phyloP scores from a whole-genome alignment of 2,113 vertebrate genomes.

The Myotis lucifugus region DNA sequence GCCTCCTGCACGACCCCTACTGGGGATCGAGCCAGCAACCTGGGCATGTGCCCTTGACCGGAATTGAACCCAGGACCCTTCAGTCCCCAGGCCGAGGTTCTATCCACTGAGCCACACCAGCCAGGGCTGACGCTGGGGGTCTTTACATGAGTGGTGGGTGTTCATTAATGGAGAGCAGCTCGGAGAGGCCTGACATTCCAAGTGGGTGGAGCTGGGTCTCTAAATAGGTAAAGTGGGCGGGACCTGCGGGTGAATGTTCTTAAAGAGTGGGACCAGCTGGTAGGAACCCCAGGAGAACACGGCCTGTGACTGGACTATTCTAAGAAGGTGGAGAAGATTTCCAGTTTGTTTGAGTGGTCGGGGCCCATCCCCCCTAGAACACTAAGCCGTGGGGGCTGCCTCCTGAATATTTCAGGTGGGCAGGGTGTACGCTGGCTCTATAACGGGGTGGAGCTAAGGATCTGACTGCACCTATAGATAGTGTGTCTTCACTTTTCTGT shows the following conservation, averaged over 20 bases:
- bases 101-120: too few relatives aligned
- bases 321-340: background rate
- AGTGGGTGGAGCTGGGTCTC: background rate
- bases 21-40: too few relatives aligned
- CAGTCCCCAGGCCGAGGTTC: too few relatives aligned
- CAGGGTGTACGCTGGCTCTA: background rate
- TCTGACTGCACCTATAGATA: fast-evolving
- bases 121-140: background rate
- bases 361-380: background rate
- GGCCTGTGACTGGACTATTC: background rate
- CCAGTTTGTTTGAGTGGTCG: background rate
- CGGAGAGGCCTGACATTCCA: background rate
- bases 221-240: background rate
- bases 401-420: background rate
- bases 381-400: background rate
- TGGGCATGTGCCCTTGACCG: too few relatives aligned
- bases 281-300: background rate
- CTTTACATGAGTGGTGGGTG: background rate
- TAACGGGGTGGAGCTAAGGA: background rate
- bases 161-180: background rate
- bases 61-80: too few relatives aligned
- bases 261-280: background rate
- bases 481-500: too few relatives aligned
- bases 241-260: background rate
- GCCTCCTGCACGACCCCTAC: too few relatives aligned